phyloP scores from a whole-genome alignment of 2,888 invertebrate species.

The Caenorhabditis angaria region DNA sequence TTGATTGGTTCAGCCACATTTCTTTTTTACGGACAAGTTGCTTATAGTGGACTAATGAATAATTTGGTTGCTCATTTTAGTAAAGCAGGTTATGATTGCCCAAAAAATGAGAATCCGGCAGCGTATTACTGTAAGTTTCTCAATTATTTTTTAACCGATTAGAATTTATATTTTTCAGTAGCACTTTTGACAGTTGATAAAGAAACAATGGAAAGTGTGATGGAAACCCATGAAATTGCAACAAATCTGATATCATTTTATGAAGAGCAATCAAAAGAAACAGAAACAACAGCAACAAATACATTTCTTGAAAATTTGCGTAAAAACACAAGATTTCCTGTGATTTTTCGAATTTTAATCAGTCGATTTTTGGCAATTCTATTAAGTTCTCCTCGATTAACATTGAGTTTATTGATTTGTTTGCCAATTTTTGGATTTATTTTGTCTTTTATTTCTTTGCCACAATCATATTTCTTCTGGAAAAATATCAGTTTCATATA shows the following conservation, averaged over 20 bases:
- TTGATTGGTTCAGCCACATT: constrained; percentile 91
- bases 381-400: constrained; percentile 21
- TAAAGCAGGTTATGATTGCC: constrained; percentile 93
- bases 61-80: constrained; percentile 93
- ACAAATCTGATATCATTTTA: neutral
- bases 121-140: constrained; percentile 89
- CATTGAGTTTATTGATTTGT: constrained; percentile 14
- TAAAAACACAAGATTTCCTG: neutral
- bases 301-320: neutral
- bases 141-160: neutral
- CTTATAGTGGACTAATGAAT: constrained; percentile 80
- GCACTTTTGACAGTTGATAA: constrained; percentile 83
- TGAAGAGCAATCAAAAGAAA: neutral
- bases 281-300: neutral
- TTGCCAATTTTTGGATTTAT: constrained; percentile 15
- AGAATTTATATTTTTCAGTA: constrained; percentile 75
- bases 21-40: constrained; percentile 84
- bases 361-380: constrained; percentile 25
- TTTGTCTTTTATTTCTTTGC: constrained; percentile 14
- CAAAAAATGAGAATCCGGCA: constrained; percentile 93
- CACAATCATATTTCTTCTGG: constrained; percentile 30
- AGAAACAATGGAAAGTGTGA: constrained; percentile 86
- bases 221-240: constrained; percentile 82
- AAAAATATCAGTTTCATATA: constrained; percentile 26
- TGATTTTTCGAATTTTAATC: constrained; percentile 15